phyloP scores from a whole-genome alignment of 2,113 vertebrate species.

The Fulmarus glacialis region DNA sequence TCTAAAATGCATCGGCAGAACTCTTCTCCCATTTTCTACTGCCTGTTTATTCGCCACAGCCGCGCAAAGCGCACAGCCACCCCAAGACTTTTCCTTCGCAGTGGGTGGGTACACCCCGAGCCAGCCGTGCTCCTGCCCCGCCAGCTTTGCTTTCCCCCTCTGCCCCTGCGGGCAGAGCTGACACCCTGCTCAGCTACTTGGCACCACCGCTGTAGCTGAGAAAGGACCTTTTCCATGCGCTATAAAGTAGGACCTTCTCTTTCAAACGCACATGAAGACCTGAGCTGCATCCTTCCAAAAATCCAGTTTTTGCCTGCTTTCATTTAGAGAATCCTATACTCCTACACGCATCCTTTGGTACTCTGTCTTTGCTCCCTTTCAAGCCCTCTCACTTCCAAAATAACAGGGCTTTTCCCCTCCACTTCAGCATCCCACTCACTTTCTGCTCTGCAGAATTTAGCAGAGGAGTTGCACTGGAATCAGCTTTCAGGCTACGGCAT shows the following conservation, averaged over 20 bases:
- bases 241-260: neutral
- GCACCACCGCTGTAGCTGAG: fast-evolving
- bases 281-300: neutral
- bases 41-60: neutral
- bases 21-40: neutral
- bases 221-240: neutral
- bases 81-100: too few species aligned
- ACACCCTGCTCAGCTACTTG: neutral
- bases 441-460: neutral
- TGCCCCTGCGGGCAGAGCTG: neutral
- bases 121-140: fast-evolving
- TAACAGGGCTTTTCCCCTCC: neutral
- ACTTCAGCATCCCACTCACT: neutral
- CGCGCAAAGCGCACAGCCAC: fast-evolving
- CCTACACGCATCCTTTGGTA: neutral
- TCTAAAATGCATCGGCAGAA: fast-evolving
- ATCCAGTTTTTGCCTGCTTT: neutral
- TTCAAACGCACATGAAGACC: fast-evolving
- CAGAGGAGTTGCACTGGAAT: neutral
- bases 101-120: too few species aligned
- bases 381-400: neutral
- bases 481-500: neutral
- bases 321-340: neutral
- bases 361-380: neutral
- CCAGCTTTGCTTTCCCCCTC: neutral